Conservation (phyloP, 2,113 vertebrate species). For the Myrmecobius fasciatus region DNA sequence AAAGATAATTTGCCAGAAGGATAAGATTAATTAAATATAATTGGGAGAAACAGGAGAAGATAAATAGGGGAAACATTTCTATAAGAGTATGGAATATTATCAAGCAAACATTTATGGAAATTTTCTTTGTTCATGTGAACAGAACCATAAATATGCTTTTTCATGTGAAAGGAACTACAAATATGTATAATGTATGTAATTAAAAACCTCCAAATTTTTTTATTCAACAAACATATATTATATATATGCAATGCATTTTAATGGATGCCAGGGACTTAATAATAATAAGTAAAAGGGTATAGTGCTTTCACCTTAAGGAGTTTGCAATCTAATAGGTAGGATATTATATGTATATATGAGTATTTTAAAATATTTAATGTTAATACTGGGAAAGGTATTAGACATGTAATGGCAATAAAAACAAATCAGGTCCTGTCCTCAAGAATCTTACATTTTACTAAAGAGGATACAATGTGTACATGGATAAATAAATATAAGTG, state of each 20-base stretch:
- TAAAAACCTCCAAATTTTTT: background rate
- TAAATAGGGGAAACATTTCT: background rate
- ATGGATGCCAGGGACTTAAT: background rate
- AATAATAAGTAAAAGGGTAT: background rate
- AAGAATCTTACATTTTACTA: background rate
- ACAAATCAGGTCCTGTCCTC: background rate
- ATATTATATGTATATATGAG: background rate
- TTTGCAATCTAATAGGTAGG: background rate
- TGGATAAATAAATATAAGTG: background rate
- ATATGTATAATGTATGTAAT: background rate
- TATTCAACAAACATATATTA: background rate
- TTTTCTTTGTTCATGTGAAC: background rate
- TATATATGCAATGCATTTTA: background rate
- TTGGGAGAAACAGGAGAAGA: background rate
- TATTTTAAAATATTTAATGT: background rate
- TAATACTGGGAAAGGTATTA: background rate
- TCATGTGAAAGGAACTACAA: background rate
- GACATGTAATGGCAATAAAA: background rate
- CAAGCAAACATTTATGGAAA: background rate
- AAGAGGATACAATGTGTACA: background rate
- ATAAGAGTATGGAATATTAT: background rate
- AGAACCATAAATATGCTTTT: background rate
- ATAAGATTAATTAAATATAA: background rate
- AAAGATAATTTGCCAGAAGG: fast-evolving
- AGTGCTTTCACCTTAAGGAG: background rate